Evolutionary conservation across 1,140 invertebrate species (phyloP).

Genomic region (Pseudomyrmex cubaensis): DNA sequence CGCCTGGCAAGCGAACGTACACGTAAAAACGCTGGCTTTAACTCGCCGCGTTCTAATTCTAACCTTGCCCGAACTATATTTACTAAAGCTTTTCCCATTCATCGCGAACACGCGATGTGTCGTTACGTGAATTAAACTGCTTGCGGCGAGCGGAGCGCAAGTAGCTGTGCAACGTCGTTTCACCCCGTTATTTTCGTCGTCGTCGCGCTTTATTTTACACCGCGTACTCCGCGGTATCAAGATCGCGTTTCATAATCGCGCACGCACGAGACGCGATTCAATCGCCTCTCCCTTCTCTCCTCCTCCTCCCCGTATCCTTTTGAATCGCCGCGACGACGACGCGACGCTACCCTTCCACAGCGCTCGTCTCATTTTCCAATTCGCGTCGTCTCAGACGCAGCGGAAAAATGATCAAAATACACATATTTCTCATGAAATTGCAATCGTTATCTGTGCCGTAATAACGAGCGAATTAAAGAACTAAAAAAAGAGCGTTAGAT

Average conservation of each 20-base stretch:
- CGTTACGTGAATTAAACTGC: constrained; percentile 49
- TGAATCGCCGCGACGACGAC: too few species aligned
- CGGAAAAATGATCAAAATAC: too few species aligned
- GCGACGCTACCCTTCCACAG: too few species aligned
- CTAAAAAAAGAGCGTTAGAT: too few species aligned
- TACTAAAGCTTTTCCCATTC: constrained; percentile 53
- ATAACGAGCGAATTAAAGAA: too few species aligned
- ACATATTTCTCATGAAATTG: too few species aligned
- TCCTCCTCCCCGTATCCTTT: too few species aligned
- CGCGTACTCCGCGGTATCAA: constrained; percentile 11
- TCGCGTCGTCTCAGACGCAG: too few species aligned
- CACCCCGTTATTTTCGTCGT: constrained; percentile 51
- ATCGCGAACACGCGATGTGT: constrained; percentile 54
- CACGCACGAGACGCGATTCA: constrained; percentile 33
- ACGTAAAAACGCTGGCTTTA: constrained; percentile 55
- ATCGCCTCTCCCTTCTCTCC: background rate
- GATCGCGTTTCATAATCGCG: constrained; percentile 52
- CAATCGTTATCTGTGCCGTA: too few species aligned
- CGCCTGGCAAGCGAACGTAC: constrained; percentile 14
- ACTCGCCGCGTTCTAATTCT: constrained; percentile 55
- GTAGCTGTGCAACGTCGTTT: background rate
- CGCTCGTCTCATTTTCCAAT: too few species aligned
- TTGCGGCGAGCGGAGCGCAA: background rate
- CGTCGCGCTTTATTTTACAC: constrained; percentile 39
- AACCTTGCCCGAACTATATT: constrained; percentile 41